phyloP scores from a whole-genome alignment of 2,113 vertebrate genomes.

The Tapirus terrestris region DNA sequence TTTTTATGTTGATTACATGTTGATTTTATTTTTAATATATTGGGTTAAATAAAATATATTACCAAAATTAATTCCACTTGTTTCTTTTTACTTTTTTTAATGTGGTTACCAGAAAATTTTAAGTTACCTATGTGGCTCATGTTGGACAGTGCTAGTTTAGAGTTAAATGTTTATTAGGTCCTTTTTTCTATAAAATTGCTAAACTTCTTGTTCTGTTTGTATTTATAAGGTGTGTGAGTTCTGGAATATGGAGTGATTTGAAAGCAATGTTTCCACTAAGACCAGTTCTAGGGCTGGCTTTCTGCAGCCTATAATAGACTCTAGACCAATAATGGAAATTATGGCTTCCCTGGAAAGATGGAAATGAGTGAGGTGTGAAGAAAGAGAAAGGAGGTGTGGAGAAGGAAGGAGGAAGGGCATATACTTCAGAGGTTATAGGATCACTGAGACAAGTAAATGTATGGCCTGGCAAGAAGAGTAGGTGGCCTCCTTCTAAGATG shows the following conservation, averaged over 20 bases:
- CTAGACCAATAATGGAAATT: neutral
- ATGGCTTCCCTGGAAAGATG: neutral
- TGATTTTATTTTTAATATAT: neutral
- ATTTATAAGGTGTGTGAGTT: neutral
- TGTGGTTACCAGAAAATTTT: neutral
- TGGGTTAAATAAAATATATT: slow-evolving; percentile 6
- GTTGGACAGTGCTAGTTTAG: neutral
- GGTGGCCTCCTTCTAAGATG: neutral
- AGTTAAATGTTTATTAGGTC: neutral
- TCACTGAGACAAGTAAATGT: neutral
- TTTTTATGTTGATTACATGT: neutral
- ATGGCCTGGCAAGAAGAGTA: neutral
- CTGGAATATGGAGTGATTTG: neutral
- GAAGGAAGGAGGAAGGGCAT: neutral
- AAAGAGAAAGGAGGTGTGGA: neutral
- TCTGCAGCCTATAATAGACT: neutral
- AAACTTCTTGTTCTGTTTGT: neutral
- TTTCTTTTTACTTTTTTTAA: slow-evolving; percentile 30
- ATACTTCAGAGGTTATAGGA: neutral
- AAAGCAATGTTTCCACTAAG: neutral
- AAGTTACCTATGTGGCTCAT: neutral
- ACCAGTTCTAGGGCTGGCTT: neutral
- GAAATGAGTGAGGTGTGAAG: too few species aligned
- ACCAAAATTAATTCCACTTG: neutral
- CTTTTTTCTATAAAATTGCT: neutral